Evolutionary conservation across 1,140 invertebrate species (phyloP).

Genomic region (Agrilus planipennis): DNA sequence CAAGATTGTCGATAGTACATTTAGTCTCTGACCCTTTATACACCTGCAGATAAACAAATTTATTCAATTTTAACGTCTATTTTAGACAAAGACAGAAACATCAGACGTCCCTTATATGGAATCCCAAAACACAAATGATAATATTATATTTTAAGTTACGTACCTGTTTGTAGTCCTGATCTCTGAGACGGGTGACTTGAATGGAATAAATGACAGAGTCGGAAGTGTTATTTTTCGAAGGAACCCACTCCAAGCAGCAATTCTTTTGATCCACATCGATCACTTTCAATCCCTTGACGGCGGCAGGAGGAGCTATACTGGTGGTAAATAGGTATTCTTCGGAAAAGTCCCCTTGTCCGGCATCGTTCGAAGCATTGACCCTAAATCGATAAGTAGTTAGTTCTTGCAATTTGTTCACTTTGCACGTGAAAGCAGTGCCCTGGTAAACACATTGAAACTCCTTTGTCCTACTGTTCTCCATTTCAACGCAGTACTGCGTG

Average conservation of each 20-base stretch:
- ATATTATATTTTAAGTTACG: too few species aligned
- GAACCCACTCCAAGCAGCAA: slow-evolving; percentile 45
- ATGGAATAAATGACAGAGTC: slow-evolving; percentile 53
- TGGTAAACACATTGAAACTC: slow-evolving; percentile 68
- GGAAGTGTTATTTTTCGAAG: slow-evolving; percentile 36
- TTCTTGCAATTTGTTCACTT: slow-evolving; percentile 70
- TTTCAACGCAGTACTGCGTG: slow-evolving; percentile 67
- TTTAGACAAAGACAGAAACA: too few species aligned
- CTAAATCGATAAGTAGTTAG: slow-evolving; percentile 66
- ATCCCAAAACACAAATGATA: neutral
- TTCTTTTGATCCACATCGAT: slow-evolving; percentile 35
- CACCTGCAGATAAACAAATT: slow-evolving; percentile 40
- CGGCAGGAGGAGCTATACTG: slow-evolving; percentile 61
- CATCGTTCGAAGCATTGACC: slow-evolving; percentile 71
- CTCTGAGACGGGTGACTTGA: slow-evolving; percentile 48
- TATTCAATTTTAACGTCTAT: slow-evolving; percentile 8
- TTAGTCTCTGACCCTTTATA: slow-evolving; percentile 56
- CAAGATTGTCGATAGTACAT: slow-evolving; percentile 51
- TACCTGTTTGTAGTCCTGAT: slow-evolving; percentile 49
- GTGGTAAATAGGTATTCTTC: slow-evolving; percentile 55
- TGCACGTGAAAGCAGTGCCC: slow-evolving; percentile 60
- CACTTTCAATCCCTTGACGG: slow-evolving; percentile 55
- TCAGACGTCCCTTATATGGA: too few species aligned
- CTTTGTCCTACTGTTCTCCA: slow-evolving; percentile 50
- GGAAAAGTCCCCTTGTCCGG: slow-evolving; percentile 68